phyloP scores from a whole-genome alignment of 2,113 vertebrate species.

The Sitta europaea region DNA sequence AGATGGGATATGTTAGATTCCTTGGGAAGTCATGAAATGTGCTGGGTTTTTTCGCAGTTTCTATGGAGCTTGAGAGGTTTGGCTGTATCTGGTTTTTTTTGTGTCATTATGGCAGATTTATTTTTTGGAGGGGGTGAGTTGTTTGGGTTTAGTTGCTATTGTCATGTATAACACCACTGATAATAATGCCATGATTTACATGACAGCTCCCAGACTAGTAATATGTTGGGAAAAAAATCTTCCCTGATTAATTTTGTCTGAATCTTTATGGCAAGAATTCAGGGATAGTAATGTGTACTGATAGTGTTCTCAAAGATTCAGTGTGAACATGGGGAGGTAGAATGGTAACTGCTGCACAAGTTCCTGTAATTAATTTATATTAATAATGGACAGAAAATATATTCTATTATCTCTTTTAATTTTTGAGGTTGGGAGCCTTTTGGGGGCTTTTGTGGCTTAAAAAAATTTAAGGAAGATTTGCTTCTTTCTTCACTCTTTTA shows the following conservation, averaged over 20 bases:
- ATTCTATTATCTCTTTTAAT: background rate
- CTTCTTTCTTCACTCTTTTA: background rate
- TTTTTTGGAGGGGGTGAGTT: rapidly evolving
- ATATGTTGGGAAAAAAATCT: background rate
- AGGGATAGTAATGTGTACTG: background rate
- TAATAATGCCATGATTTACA: background rate
- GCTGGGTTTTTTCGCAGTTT: background rate
- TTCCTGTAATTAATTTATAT: background rate
- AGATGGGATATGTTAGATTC: background rate
- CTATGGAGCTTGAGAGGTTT: background rate
- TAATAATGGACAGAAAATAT: background rate
- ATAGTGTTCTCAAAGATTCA: background rate
- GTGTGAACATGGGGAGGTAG: rapidly evolving
- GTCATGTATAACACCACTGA: background rate
- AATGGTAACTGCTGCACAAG: background rate
- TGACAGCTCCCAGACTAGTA: background rate
- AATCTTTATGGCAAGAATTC: background rate
- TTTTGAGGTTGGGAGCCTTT: rapidly evolving
- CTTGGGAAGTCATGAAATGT: background rate
- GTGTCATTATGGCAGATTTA: background rate
- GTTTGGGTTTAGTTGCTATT: background rate
- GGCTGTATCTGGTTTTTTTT: rapidly evolving
- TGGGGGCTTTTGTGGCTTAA: background rate
- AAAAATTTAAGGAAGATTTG: background rate
- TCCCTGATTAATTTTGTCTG: background rate